These are phyloP conservation scores for Augochlorella aurata DNA, from an alignment of 2,888 invertebrate species.

Conservation along the genomic window DNA sequence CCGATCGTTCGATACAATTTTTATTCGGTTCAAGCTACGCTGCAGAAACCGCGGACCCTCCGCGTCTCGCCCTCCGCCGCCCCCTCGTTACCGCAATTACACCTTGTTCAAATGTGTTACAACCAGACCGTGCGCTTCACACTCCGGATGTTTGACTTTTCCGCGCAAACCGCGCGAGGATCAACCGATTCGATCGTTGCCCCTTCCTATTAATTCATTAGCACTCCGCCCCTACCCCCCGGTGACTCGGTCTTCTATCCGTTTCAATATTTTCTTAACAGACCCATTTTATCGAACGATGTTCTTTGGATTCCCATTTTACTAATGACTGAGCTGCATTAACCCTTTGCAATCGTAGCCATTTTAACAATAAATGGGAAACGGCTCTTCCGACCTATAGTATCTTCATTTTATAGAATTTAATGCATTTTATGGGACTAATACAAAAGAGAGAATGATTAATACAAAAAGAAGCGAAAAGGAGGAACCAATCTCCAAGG, in stretches of 20 bases:
- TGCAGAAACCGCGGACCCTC: constrained; percentile 3
- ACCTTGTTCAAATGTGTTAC: constrained; percentile 1
- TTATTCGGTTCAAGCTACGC: neutral
- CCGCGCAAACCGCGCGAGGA: neutral
- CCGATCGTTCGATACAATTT: neutral
- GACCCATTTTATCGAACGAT: neutral
- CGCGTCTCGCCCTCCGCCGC: neutral
- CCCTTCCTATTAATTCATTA: neutral
- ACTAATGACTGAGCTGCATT: no score
- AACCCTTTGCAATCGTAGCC: no score
- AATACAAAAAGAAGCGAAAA: no score
- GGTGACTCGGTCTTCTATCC: neutral
- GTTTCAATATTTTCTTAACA: neutral
- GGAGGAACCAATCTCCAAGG: no score
- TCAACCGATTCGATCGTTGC: neutral
- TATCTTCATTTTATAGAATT: no score
- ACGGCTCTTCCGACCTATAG: no score
- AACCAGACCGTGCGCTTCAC: neutral
- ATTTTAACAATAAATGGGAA: no score
- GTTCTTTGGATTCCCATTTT: no score
- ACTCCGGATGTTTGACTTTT: constrained; percentile 5
- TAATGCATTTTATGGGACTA: no score
- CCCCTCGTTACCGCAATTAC: constrained; percentile 13
- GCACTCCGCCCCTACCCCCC: neutral
- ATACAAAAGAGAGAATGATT: no score